Percentiles rank a stretch among this genome's conserved stretches.
phyloP scores from a whole-genome alignment of 2,113 vertebrate genomes.

The Pica pica region DNA sequence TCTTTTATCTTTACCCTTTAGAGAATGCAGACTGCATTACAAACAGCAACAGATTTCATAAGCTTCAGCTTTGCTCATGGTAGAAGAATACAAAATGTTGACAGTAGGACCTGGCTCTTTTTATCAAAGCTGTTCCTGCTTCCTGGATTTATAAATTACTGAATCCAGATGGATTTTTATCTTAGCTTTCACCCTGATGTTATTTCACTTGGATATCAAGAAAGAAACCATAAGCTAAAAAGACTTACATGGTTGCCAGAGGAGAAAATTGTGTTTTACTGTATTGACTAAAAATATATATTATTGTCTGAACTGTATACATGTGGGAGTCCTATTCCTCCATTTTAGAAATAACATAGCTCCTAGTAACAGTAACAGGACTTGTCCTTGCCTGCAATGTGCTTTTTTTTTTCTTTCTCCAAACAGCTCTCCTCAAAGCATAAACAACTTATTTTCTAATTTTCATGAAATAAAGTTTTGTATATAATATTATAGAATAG shows the following conservation, averaged over 20 bases:
- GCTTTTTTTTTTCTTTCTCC: not conserved
- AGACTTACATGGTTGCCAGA: not conserved
- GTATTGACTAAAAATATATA: not conserved
- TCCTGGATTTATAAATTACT: not conserved
- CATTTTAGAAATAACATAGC: not conserved
- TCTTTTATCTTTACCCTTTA: not conserved
- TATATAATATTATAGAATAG: not conserved
- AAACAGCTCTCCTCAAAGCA: not conserved
- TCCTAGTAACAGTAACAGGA: not conserved
- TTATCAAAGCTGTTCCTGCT: not conserved
- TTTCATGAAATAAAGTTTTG: not conserved
- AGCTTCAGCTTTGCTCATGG: not conserved
- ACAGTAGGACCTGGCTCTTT: not conserved
- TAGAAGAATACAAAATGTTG: not conserved
- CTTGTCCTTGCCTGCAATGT: not conserved
- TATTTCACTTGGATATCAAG: not conserved
- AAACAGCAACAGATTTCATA: not conserved
- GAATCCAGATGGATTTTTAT: not conserved
- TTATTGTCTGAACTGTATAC: not conserved
- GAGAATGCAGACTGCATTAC: not conserved
- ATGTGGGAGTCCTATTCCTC: not conserved
- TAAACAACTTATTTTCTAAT: not conserved
- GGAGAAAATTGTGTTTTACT: not conserved
- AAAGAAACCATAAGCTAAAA: not conserved
- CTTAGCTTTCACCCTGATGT: not conserved